Base-by-base conservation (phyloP, 2,797 vertebrate species). In the Stomatorhinus walkeri region DNA sequence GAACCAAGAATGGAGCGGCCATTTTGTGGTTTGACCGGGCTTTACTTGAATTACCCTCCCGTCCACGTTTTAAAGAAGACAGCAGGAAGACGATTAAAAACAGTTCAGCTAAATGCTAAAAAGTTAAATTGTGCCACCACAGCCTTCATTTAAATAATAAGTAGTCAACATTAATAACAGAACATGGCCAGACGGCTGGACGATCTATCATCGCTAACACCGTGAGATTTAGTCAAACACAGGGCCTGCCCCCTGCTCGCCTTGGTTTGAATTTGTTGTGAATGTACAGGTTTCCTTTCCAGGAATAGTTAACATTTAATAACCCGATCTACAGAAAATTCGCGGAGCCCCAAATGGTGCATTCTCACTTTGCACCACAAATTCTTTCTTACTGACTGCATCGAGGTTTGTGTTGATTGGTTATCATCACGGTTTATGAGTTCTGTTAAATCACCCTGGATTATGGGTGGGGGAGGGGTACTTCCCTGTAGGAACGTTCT, bases 311-410 rank as follows among this genome's bases (percentile, higher is more conserved):
- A 59, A 84, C 51, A 12, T 85, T 89, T 81, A 24, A 87, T 54
- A 76, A 56, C 7, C 19, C n/a, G 6, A 59, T 9, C 28, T 54
- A 49, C 40, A 84, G 28, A 32, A 48, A 84, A 19, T 3, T 10
- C 1, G 12, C 4, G 0, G 12, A 14, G 16, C 16, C 52, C 52
- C 1, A 8, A 89, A 49, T 24, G 22, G 40, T 32, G 3, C 79
- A 51, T 87, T 89, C 52, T 81, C 87, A 87, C 52, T 88, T 87
- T 52, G 51, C 43, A 61, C 85, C 56, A 52, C 49, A 36, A 64
- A 81, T 87, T 87, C 28, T 40, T 87, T 89, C 51, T 56, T 8
- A 10, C 24, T 56, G 64, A 52, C 43, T 56, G 59, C 36, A 81
- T 24, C 2, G 51, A 14, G 22, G 81, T 84, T 61, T 40, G 52